Conservation (phyloP, 2,113 vertebrate species). For the Nannospalax galili region DNA sequence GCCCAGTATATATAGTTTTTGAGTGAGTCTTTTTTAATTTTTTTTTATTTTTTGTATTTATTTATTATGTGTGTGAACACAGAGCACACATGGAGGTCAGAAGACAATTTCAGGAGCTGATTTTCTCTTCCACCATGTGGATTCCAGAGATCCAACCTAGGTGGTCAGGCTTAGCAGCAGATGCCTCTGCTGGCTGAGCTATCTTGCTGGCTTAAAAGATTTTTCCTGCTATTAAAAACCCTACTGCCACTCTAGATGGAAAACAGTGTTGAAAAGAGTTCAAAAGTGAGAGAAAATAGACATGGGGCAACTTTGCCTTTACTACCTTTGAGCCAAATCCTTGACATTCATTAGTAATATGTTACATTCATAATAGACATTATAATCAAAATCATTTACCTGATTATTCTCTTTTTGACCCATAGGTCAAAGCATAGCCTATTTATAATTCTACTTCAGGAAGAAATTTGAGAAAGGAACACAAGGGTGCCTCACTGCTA, state of each 20-base stretch:
- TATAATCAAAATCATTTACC: slow-evolving; percentile 62
- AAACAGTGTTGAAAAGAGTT: background rate
- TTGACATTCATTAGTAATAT: slow-evolving; percentile 64
- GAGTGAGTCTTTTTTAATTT: no score
- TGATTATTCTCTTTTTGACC: slow-evolving; percentile 59
- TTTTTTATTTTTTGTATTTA: no score
- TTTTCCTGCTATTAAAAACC: slow-evolving; percentile 43
- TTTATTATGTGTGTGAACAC: accelerated
- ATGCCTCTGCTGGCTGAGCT: background rate
- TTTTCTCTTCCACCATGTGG: background rate
- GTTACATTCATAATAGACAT: slow-evolving; percentile 42
- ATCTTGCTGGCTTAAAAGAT: background rate
- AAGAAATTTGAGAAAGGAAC: slow-evolving; percentile 42
- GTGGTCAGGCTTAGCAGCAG: background rate
- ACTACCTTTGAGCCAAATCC: slow-evolving; percentile 38
- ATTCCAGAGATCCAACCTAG: background rate
- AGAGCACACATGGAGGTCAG: background rate
- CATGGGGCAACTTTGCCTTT: background rate
- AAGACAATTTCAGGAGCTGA: no score
- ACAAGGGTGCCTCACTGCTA: background rate
- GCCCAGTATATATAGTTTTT: background rate
- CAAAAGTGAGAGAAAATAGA: background rate
- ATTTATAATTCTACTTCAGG: slow-evolving; percentile 62
- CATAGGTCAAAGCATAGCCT: slow-evolving; percentile 50
- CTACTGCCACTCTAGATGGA: background rate